Evolutionary conservation across 1,140 invertebrate species (phyloP).

Genomic region (Cecropterus lyciades): DNA sequence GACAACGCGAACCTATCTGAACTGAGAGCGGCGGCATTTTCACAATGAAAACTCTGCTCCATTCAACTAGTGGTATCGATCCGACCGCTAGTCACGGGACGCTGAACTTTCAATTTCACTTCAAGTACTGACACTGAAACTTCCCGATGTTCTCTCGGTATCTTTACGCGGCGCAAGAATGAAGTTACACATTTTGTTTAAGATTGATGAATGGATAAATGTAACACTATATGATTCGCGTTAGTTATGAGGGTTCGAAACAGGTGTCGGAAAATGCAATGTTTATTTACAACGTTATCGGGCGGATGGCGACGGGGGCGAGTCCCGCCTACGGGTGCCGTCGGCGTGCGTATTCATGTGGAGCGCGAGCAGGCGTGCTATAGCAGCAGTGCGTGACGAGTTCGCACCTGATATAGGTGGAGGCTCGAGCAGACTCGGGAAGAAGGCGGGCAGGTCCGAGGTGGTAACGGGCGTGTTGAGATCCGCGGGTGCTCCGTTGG

Average conservation of each 20-base stretch:
- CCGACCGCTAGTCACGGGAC: conserved; percentile 53
- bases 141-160: conserved; percentile 13
- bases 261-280: conserved; percentile 48
- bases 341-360: conserved; percentile 40
- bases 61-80: conserved; percentile 69
- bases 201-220: neutral
- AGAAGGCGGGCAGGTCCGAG: conserved; percentile 77
- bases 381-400: conserved; percentile 30
- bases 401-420: conserved; percentile 93
- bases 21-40: conserved; percentile 38
- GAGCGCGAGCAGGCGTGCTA: conserved; percentile 25
- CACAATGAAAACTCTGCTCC: conserved; percentile 53
- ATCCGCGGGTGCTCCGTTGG: conserved; percentile 84
- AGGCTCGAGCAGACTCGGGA: conserved; percentile 89
- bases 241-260: conserved; percentile 13
- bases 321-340: conserved; percentile 53
- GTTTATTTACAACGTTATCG: conserved; percentile 78
- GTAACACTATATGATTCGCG: conserved; percentile 10
- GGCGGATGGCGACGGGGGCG: conserved; percentile 52
- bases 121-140: conserved; percentile 43
- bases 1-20: conserved; percentile 16
- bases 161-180: neutral
- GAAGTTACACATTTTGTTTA: conserved; percentile 11
- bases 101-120: conserved; percentile 76
- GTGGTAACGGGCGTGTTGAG: conserved; percentile 79